phyloP scores from a whole-genome alignment of 2,888 invertebrate species.

The Salticus scenicus region DNA sequence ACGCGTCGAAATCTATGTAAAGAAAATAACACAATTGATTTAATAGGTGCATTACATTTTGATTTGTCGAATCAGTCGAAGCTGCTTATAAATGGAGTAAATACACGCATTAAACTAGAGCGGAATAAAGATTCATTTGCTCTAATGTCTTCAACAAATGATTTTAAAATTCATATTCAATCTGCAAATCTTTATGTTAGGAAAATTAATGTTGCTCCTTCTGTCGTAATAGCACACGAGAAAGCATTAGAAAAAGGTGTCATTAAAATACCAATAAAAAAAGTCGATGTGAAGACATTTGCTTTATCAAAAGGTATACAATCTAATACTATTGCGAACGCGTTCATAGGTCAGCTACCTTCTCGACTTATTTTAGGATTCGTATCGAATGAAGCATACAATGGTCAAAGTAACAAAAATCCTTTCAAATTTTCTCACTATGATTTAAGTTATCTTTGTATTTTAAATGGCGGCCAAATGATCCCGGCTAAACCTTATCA shows the following conservation, averaged over 20 bases:
- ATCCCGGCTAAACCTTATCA: slow-evolving; percentile 21
- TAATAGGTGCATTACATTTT: slow-evolving; percentile 28
- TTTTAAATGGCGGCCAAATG: slow-evolving; percentile 18
- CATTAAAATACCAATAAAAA: too few species aligned
- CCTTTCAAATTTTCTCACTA: slow-evolving; percentile 36
- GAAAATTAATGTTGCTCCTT: slow-evolving; percentile 30
- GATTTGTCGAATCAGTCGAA: slow-evolving; percentile 29
- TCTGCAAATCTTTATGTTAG: slow-evolving; percentile 26
- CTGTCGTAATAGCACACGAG: slow-evolving; percentile 39
- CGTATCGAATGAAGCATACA: slow-evolving; percentile 29
- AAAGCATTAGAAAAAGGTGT: slow-evolving; percentile 26
- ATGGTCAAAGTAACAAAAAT: slow-evolving; percentile 34
- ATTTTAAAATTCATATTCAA: background rate
- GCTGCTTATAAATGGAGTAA: slow-evolving; percentile 33
- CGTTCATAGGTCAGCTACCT: slow-evolving; percentile 37
- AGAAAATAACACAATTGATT: background rate
- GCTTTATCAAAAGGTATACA: background rate
- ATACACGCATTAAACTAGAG: slow-evolving; percentile 23
- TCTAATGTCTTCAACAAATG: background rate
- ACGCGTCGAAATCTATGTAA: background rate
- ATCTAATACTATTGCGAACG: slow-evolving; percentile 19
- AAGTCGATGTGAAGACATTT: slow-evolving; percentile 35
- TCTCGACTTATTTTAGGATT: slow-evolving; percentile 17
- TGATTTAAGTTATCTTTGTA: slow-evolving; percentile 10
- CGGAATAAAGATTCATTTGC: slow-evolving; percentile 17